phyloP scores from a whole-genome alignment of 2,888 invertebrate genomes.

The Ommatoiulus sabulosus region DNA sequence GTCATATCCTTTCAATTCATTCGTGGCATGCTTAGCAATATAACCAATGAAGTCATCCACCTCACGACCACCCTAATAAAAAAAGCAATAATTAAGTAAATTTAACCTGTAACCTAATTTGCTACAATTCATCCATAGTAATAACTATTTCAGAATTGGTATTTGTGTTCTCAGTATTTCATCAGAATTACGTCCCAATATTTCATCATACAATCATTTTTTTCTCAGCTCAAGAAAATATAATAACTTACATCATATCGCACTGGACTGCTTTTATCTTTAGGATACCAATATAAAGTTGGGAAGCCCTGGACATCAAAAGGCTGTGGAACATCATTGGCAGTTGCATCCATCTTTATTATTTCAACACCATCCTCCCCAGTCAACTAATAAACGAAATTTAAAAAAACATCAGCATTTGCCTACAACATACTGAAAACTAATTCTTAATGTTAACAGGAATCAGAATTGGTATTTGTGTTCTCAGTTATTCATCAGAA shows the following conservation, averaged over 20 bases:
- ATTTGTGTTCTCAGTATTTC: constrained; percentile 21
- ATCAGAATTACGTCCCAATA: constrained; percentile 10
- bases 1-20: constrained; percentile 87
- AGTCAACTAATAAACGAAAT: constrained; percentile 73
- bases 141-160: neutral
- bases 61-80: constrained; percentile 87
- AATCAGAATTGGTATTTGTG: neutral
- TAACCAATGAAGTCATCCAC: constrained; percentile 94
- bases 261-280: constrained; percentile 80
- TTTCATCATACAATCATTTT: constrained; percentile 10
- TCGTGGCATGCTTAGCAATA: constrained; percentile 90
- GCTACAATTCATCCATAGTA: neutral
- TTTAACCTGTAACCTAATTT: too few species aligned
- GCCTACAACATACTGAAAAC: too few species aligned
- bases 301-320: constrained; percentile 98
- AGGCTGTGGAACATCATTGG: constrained; percentile 93
- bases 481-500: neutral
- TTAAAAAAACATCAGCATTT: constrained; percentile 24
- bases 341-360: constrained; percentile 98
- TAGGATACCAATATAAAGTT: constrained; percentile 94
- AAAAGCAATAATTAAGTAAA: constrained; percentile 55
- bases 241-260: constrained; percentile 80
- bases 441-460: constrained; percentile 63
- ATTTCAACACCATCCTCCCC: constrained; percentile 86
- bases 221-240: neutral